A percentile compares a stretch with the other conserved stretches of the same genome.
phyloP scores from a whole-genome alignment of 1,140 invertebrate species.

The Cylas formicarius region DNA sequence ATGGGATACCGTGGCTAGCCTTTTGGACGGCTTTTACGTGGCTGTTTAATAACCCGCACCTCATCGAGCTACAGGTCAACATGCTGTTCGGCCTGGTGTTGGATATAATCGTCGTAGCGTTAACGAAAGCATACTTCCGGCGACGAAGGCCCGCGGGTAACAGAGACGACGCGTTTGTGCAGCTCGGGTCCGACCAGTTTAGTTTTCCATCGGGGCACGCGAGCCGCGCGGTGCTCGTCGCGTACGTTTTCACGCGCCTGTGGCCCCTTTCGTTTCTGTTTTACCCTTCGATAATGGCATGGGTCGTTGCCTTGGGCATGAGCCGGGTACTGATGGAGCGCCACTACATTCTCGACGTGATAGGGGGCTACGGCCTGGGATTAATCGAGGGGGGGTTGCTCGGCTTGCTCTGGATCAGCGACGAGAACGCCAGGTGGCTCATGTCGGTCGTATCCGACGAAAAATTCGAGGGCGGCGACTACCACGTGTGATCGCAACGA shows the following conservation, averaged over 20 bases:
- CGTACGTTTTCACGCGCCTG: constrained; percentile 60
- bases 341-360: constrained; percentile 83
- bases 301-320: constrained; percentile 65
- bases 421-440: constrained; percentile 44
- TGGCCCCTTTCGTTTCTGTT: constrained; percentile 55
- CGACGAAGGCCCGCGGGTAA: constrained; percentile 68
- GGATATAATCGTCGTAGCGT: constrained; percentile 76
- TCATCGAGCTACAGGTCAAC: constrained; percentile 78
- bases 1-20: constrained; percentile 80
- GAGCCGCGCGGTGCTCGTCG: constrained; percentile 73
- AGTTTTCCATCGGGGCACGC: constrained; percentile 93
- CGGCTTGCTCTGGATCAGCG: constrained; percentile 58
- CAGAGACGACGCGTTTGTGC: constrained; percentile 50
- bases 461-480: constrained; percentile 50
- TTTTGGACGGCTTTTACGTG: constrained; percentile 67
- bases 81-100: constrained; percentile 79
- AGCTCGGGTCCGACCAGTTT: constrained; percentile 73
- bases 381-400: constrained; percentile 64
- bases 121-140: constrained; percentile 73
- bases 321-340: constrained; percentile 75
- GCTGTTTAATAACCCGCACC: constrained; percentile 54
- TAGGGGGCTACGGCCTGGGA: constrained; percentile 68
- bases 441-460: constrained; percentile 51
- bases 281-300: constrained; percentile 58
- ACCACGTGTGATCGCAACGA: constrained; percentile 48